phyloP scores from a whole-genome alignment of 1,140 invertebrate species.

The Aphaenogaster floridana region DNA sequence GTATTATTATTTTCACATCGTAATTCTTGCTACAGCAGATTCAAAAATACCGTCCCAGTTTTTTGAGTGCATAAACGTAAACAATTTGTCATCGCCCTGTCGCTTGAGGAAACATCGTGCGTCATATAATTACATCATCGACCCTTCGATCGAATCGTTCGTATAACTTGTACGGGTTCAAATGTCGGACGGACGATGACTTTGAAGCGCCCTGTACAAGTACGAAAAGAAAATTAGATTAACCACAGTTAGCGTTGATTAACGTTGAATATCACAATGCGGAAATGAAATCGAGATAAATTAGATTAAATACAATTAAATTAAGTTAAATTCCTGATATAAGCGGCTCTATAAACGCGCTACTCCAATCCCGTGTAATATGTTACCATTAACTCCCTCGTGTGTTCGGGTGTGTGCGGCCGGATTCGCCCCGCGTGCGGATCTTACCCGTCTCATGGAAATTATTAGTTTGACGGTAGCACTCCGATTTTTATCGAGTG shows the following conservation, averaged over 20 bases:
- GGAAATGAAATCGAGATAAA: conserved; percentile 59
- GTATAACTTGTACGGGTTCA: background rate
- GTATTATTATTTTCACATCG: background rate
- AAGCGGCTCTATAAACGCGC: conserved; percentile 34
- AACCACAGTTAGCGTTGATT: conserved; percentile 60
- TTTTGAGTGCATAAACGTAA: background rate
- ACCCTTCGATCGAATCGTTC: conserved; percentile 21
- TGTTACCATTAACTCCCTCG: conserved; percentile 16
- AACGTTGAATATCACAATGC: conserved; percentile 48
- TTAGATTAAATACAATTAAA: conserved; percentile 56
- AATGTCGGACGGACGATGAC: background rate
- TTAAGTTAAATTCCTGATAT: conserved; percentile 59
- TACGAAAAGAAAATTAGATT: conserved; percentile 55
- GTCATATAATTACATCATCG: background rate
- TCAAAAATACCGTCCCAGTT: background rate
- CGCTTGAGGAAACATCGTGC: background rate
- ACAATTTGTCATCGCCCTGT: background rate
- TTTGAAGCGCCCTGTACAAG: background rate
- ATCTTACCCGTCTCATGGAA: background rate
- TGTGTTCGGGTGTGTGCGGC: background rate
- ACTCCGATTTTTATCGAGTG: conserved; percentile 25
- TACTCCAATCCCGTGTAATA: conserved; percentile 29
- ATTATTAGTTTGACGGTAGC: conserved; percentile 22
- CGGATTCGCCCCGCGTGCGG: background rate
- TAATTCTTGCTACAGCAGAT: background rate